phyloP scores from a whole-genome alignment of 2,888 invertebrate species.

The Euphydryas editha region DNA sequence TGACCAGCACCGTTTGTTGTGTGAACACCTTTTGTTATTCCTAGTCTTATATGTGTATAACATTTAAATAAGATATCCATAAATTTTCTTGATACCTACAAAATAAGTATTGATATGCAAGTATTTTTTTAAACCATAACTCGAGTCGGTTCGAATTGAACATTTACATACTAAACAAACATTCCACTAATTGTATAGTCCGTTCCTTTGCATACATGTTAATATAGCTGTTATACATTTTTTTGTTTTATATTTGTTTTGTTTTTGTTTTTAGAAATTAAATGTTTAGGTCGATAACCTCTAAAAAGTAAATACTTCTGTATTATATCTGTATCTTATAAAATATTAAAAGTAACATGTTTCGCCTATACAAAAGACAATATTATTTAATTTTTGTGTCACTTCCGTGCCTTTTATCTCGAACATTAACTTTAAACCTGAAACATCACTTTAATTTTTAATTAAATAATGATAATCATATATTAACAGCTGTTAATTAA shows the following conservation, averaged over 20 bases:
- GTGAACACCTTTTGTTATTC: conserved; percentile 53
- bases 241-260: not conserved
- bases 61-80: conserved; percentile 31
- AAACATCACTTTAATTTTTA: not conserved
- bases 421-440: not conserved
- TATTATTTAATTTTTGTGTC: conserved; percentile 10
- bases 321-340: not conserved
- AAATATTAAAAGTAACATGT: not conserved
- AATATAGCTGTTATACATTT: not conserved
- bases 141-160: not conserved
- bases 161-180: not conserved
- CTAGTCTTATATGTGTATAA: conserved; percentile 45
- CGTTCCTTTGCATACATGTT: not conserved
- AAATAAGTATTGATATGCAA: not conserved
- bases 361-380: conserved; percentile 12
- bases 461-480: not conserved
- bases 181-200: conserved; percentile 13
- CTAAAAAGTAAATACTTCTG: not conserved
- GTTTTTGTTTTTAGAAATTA: conserved; percentile 3
- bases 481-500: not conserved
- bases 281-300: conserved; percentile 1
- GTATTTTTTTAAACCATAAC: not conserved
- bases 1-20: conserved; percentile 54
- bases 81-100: not conserved
- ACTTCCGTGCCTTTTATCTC: conserved; percentile 12